Base-by-base conservation (phyloP, 2,888 invertebrate genomes). In the Zootermopsis nevadensis region DNA sequence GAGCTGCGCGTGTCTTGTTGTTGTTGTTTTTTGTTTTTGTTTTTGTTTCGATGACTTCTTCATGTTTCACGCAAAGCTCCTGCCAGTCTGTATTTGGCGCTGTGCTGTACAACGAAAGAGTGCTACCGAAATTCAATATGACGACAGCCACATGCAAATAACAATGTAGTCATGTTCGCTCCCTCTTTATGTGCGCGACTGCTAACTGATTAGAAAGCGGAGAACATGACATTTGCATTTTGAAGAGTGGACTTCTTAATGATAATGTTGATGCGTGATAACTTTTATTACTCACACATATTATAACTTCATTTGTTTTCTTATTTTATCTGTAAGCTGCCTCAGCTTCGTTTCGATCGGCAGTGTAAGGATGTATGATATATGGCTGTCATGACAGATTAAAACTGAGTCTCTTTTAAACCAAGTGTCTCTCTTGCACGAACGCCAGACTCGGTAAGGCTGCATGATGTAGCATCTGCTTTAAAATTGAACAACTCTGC, bases 141-240 rank as follows among this genome's bases (percentile, higher is more conserved):
- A 74, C 42, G 35, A 38, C 0, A 42, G 2, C 22, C 1, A n/a
- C 24, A 38, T n/a, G 42, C 38, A 74, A 74, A 38, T 74, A 38
- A 74, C 74, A 74, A 74, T 38, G 0, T 74, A 74, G 38, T 74
- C 33, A 38, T 35, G 4, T 38, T 15, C n/a, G 19, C n/a, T 0
- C 42, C 22, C 24, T 33, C 33, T 69, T 55, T 55, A 2, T 55
- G 15, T 15, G 8, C 8, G 15, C 15, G 15, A 8, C 19, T 48
- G 15, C 19, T 48, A 15, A 48, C 60, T 60, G 60, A 69, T 69
- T 33, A 69, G 69, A 69, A 69, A 69, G 33, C 69, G 3, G 31
- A 22, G 31, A 69, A 69, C 69, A 69, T 69, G 69, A 19, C 69
- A 69, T 69, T 69, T 33, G 27, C 69, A 22, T 69, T 33, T 33